Evolutionary conservation across 2,888 invertebrate genomes (phyloP).

Genomic region (Lepidochitona cinerea): DNA sequence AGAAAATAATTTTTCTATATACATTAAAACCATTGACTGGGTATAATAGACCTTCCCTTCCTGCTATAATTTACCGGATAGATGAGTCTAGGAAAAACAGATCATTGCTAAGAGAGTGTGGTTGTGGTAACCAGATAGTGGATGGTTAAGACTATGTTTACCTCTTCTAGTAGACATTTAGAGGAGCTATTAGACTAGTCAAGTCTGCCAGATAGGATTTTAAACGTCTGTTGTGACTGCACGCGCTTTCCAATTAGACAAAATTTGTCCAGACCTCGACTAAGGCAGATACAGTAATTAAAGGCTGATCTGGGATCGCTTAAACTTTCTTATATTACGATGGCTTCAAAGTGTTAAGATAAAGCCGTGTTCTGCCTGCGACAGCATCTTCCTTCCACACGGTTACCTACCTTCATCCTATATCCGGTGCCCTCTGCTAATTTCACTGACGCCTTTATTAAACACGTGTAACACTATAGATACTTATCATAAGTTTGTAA

Average conservation of each 20-base stretch:
- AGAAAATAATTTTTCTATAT: no score
- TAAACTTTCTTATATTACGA: neutral
- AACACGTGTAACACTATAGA: no score
- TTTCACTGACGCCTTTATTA: neutral
- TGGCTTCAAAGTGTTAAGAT: neutral
- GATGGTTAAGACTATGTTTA: neutral
- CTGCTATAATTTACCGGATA: neutral
- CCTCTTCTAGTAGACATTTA: neutral
- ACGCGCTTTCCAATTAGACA: neutral
- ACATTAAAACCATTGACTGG: no score
- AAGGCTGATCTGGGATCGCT: neutral
- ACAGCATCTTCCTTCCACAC: neutral
- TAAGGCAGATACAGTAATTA: neutral
- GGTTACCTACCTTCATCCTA: neutral
- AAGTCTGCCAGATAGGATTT: neutral
- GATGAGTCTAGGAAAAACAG: neutral
- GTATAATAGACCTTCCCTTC: no score
- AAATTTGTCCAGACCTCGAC: neutral
- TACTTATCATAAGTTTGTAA: no score
- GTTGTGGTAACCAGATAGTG: neutral
- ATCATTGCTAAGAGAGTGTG: neutral
- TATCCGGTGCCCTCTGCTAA: neutral
- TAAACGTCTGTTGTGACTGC: neutral
- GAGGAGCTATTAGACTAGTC: neutral
- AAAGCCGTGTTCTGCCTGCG: neutral